These are phyloP conservation scores for Erebia palarica DNA, from an alignment of 2,888 invertebrate species.

Conservation along the genomic window DNA sequence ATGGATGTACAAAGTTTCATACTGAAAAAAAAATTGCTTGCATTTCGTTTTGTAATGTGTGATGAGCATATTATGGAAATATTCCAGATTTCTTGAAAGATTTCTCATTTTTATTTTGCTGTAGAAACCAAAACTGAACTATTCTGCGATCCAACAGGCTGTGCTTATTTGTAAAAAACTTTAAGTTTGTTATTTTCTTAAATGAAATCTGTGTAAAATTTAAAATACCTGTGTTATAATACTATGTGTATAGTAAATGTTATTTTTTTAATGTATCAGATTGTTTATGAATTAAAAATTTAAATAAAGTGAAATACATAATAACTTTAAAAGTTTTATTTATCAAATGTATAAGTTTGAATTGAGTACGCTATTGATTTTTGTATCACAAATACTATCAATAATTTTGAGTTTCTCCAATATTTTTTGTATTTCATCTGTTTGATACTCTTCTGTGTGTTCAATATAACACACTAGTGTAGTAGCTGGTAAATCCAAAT, in stretches of 20 bases:
- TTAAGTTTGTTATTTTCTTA: constrained; percentile 58
- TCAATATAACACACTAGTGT: constrained; percentile 66
- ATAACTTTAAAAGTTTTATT: constrained; percentile 28
- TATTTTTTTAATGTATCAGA: constrained; percentile 39
- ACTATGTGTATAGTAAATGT: constrained; percentile 39
- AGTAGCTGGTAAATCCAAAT: constrained; percentile 55
- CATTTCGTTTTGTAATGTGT: too few species aligned
- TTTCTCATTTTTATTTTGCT: constrained; percentile 26
- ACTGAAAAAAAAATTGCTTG: too few species aligned
- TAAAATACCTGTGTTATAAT: constrained; percentile 59
- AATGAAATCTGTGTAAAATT: constrained; percentile 52
- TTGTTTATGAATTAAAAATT: constrained; percentile 38
- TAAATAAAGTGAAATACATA: constrained; percentile 32
- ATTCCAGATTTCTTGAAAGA: neutral
- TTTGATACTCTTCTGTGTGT: constrained; percentile 61
- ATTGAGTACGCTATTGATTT: constrained; percentile 52
- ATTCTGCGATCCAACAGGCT: constrained; percentile 81
- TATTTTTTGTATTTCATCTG: constrained; percentile 58
- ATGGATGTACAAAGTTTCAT: too few species aligned
- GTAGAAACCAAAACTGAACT: constrained; percentile 65
- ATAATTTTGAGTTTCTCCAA: constrained; percentile 59
- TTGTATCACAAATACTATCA: constrained; percentile 42
- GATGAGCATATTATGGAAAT: neutral
- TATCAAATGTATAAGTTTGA: constrained; percentile 69
- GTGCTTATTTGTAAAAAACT: constrained; percentile 69